phyloP scores from a whole-genome alignment of 2,797 vertebrate genomes.

The Malurus leucopterus region DNA sequence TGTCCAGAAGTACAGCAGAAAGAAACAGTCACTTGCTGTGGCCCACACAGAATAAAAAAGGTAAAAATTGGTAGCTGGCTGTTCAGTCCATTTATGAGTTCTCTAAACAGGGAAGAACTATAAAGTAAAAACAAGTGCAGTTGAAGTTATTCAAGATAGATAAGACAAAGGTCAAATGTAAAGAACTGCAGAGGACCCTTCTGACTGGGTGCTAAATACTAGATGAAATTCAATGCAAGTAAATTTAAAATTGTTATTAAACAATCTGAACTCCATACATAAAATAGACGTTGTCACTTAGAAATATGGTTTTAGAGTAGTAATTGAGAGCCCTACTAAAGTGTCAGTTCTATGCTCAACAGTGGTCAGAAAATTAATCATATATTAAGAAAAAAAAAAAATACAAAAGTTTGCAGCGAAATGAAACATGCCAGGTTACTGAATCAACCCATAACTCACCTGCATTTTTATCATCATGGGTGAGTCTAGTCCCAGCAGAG shows the following conservation, averaged over 20 bases:
- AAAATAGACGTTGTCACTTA: not conserved
- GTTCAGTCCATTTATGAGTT: not conserved
- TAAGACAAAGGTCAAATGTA: not conserved
- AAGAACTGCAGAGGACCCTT: not conserved
- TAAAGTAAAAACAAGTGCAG: not conserved
- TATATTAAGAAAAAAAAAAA: not conserved
- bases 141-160: not conserved
- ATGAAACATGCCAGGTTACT: not conserved
- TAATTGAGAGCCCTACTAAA: not conserved
- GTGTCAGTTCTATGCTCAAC: not conserved
- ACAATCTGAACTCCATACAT: not conserved
- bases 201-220: not conserved
- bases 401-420: not conserved
- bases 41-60: not conserved
- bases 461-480: not conserved
- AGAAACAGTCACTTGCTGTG: not conserved
- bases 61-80: not conserved
- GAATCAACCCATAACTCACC: not conserved
- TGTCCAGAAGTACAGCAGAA: not conserved
- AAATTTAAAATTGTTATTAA: not conserved
- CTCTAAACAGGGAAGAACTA: not conserved
- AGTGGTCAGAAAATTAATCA: not conserved
- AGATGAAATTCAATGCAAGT: not conserved
- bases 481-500: not conserved
- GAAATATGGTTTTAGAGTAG: not conserved